A percentile compares a stretch with the other conserved stretches of the same genome.
Conservation (phyloP, 1,140 invertebrate genomes). For the Dysdera silvatica region DNA sequence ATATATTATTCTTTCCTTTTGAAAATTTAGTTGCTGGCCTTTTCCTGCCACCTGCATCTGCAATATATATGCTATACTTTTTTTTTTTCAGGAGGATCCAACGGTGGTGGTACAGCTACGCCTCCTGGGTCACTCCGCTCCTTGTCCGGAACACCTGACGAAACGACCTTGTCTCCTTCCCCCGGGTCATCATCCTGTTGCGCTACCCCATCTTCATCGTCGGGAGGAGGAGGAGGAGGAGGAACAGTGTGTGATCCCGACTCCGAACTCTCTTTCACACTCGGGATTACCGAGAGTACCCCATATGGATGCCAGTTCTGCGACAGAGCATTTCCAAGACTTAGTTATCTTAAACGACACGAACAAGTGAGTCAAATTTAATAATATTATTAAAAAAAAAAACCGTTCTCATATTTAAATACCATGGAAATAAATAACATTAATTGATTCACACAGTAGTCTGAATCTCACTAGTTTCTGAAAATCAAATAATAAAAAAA, state of each 20-base stretch:
- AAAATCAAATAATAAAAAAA: too few species aligned
- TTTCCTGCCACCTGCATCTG: too few species aligned
- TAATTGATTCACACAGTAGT: too few species aligned
- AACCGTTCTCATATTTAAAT: too few species aligned
- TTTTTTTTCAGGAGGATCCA: too few species aligned
- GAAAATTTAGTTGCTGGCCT: too few species aligned
- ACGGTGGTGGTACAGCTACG: too few species aligned
- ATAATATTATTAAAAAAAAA: not conserved
- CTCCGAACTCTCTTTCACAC: constrained; percentile 52
- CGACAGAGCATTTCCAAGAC: constrained; percentile 77
- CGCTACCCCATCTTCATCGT: not conserved
- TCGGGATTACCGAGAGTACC: constrained; percentile 61
- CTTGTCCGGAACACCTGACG: constrained; percentile 3
- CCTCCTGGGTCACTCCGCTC: constrained; percentile 19
- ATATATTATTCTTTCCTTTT: too few species aligned
- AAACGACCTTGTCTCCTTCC: not conserved
- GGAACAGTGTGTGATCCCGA: constrained; percentile 1
- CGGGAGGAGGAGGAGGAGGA: not conserved
- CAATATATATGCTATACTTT: too few species aligned
- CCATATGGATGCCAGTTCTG: constrained; percentile 86
- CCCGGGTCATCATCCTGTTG: constrained; percentile 12
- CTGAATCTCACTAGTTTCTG: too few species aligned
- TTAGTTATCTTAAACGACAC: constrained; percentile 81
- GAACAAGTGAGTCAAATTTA: constrained; percentile 63
- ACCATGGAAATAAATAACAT: too few species aligned